Evolutionary conservation across 2,888 invertebrate species (phyloP), one percentile per base, ranked within the genome.

Genomic region (Phania funesta): DNA sequence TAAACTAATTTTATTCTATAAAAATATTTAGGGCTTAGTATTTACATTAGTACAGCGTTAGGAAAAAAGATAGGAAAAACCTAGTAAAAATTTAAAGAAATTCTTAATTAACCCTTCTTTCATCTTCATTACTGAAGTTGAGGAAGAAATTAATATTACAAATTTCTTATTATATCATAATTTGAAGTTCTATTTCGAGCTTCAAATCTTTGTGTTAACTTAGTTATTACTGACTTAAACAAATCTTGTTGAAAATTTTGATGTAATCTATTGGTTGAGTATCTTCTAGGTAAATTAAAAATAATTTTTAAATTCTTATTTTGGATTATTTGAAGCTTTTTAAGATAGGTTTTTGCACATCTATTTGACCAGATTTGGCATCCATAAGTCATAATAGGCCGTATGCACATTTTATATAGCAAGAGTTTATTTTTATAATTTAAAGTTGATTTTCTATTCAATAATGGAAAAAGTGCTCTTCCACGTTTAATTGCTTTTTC

Each of bases 261-360:
- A 3, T 38, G 38, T 38, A 38, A 11, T 38, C 3, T 3, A 11
- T 4, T 29, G 4, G 44, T 46, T 3, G 26, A 18, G 26, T n/a
- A 62, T 7, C 29, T 26, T 18, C 13, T 4, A 16, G 44, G 29
- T 4, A 62, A 24, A 18, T 44, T 41, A 5, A 44, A 46, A n/a
- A 38, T 18, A 11, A 6, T 41, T 24, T 58, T 58, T 16, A 29
- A 29, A 8, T 68, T 68, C 44, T 68, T 54, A 11, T 54, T 54
- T 52, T 68, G 54, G 2, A 68, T 68, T 1, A 54, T 8, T 70
- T 58, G 32, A 9, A 48, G 22, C 20, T 58, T 58, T 48, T 70
- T 58, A 13, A 70, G 11, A n/a, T 71, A 6, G 3, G 70, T 60
- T 60, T 60, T 60, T 3, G 24, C 48, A 35, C 26, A 32, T 22